Evolutionary conservation across 1,140 invertebrate genomes (phyloP), one percentile per base, ranked within the genome.

Genomic region (Palaemon carinicauda): DNA sequence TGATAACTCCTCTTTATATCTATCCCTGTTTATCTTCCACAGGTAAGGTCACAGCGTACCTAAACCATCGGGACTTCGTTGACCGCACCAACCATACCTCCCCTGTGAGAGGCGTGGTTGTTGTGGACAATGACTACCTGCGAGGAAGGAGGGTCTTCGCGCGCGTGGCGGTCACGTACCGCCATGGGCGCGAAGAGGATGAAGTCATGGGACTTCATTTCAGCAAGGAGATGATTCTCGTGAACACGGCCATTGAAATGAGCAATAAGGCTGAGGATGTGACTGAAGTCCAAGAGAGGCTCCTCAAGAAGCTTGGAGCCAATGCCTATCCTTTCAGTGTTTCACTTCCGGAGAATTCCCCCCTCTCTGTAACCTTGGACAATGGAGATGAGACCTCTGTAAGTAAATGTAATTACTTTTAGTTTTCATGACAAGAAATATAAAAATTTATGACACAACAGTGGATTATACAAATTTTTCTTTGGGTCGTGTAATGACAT

Each of bases 161-260:
- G 88, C 95, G 96, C 93, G 95, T 91, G 79, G 84, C 78, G 56
- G 93, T 95, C 21, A 93, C 94, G 31, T 97, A 97, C 93, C 94
- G 96, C 90, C 97, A 97, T 94, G 96, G 96, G 90, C 94, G 96
- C n/a, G n/a, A n/a, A n/a, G n/a, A n/a, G n/a, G n/a, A n/a, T n/a
- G n/a, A n/a, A n/a, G n/a, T n/a, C n/a, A n/a, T n/a, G 96, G 97
- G 96, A 52, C 94, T 97, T 88, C 97, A 97, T 92, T 98, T 98
- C 93, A 96, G 96, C 87, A 97, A 97, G 92, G 96, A 97, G 91
- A 93, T 97, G 91, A 93, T 96, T 3, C 92, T 98, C 15, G 93
- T 93, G 2, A 93, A 94, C 19, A 95, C 95, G 75, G 96, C 97
- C 91, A 94, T 97, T 94, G 96, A 27, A 96, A 96, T 3, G 54